Conservation (phyloP, 2,888 invertebrate genomes). For the Papilio elwesi region DNA sequence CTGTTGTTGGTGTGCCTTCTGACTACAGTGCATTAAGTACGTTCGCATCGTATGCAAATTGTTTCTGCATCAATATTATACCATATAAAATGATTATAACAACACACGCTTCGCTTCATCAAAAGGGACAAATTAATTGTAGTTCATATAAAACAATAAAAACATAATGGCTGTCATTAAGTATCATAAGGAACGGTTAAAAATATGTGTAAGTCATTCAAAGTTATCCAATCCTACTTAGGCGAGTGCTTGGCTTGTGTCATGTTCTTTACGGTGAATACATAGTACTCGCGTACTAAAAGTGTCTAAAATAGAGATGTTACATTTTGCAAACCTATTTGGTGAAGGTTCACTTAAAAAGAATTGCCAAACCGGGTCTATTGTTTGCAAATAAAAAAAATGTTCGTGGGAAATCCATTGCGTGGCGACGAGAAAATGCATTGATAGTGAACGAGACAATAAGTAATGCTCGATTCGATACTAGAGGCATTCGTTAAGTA, state of each 20-base stretch:
- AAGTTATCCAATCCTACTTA: no score
- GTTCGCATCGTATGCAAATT: no score
- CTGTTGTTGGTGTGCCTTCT: no score
- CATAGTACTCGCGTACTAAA: not conserved
- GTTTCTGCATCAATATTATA: no score
- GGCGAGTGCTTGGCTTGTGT: no score
- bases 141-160: not conserved
- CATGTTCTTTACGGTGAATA: not conserved
- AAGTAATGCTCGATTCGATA: constrained; percentile 51
- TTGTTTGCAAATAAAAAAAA: constrained; percentile 65
- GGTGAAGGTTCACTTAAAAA: constrained; percentile 29
- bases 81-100: no score
- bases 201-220: no score
- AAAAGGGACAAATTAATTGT: not conserved
- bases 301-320: constrained; percentile 29
- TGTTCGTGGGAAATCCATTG: constrained; percentile 66
- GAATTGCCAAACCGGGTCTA: constrained; percentile 65
- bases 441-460: constrained; percentile 53
- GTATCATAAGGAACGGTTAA: not conserved
- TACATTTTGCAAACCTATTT: constrained; percentile 48
- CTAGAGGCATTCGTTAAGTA: constrained; percentile 42
- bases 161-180: not conserved
- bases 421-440: constrained; percentile 57
- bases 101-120: not conserved
- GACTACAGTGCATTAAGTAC: not conserved